Evolutionary conservation across 2,888 invertebrate species (phyloP).

Genomic region (Tortrix viridana): DNA sequence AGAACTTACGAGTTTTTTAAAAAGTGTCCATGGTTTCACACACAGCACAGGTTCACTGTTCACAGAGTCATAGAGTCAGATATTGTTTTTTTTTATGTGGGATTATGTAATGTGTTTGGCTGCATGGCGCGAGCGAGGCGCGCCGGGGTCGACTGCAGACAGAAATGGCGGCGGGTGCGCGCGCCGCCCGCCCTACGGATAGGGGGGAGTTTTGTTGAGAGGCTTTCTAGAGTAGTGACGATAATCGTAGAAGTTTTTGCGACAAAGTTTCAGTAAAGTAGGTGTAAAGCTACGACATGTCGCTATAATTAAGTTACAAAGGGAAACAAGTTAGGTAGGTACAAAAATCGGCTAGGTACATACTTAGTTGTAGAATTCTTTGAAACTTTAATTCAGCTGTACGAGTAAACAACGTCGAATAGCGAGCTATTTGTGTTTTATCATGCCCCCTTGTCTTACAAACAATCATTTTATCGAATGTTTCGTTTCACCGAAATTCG

Average conservation of each 20-base stretch:
- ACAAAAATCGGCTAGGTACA: too few species aligned
- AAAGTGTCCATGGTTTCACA: constrained; percentile 26
- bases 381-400: too few species aligned
- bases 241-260: neutral
- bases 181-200: constrained; percentile 76
- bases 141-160: constrained; percentile 75
- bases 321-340: too few species aligned
- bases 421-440: too few species aligned
- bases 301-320: too few species aligned
- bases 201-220: constrained; percentile 47
- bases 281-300: too few species aligned
- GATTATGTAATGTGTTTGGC: constrained; percentile 41
- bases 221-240: neutral
- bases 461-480: too few species aligned
- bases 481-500: too few species aligned
- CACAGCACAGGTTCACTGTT: constrained; percentile 35
- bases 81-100: constrained; percentile 29
- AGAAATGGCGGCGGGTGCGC: constrained; percentile 78
- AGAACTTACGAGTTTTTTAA: constrained; percentile 25
- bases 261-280: neutral
- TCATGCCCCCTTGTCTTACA: too few species aligned
- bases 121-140: constrained; percentile 73
- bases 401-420: too few species aligned
- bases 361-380: too few species aligned
- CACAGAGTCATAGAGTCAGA: constrained; percentile 36